A percentile compares a stretch with the other conserved stretches of the same genome.
Evolutionary conservation across 2,797 vertebrate species (phyloP).

Genomic region (Heliangelus exortis): DNA sequence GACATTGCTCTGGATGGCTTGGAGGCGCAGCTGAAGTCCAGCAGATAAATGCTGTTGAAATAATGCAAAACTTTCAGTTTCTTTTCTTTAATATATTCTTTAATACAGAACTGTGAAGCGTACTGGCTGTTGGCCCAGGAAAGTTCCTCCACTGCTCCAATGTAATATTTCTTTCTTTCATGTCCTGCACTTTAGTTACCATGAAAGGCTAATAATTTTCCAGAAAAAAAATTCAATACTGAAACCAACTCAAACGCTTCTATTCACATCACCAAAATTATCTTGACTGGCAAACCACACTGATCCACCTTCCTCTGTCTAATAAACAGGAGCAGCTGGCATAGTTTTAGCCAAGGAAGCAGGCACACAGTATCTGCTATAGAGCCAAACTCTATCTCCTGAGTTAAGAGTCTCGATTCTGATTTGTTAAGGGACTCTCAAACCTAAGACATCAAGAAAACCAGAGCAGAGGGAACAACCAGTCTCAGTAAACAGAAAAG

Average conservation of each 20-base stretch:
- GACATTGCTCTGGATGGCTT: constrained; percentile 97
- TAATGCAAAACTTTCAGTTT: background rate
- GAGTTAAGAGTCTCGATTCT: background rate
- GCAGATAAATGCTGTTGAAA: constrained; percentile 92
- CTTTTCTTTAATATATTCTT: background rate
- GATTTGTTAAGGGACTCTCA: background rate
- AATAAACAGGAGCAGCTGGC: background rate
- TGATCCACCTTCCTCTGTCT: background rate
- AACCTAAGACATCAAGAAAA: background rate
- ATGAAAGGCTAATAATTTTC: background rate
- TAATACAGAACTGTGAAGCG: background rate
- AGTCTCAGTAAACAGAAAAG: background rate
- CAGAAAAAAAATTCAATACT: background rate
- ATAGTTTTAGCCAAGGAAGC: background rate
- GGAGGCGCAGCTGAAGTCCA: constrained; percentile 94
- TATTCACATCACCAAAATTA: background rate
- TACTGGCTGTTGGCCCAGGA: background rate
- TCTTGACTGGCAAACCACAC: background rate
- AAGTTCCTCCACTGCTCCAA: background rate
- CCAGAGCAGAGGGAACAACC: background rate
- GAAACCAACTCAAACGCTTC: background rate
- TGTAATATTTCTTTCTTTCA: background rate
- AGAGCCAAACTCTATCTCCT: background rate
- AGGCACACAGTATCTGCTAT: background rate
- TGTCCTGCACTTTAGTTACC: background rate